Evolutionary conservation across 2,888 invertebrate genomes (phyloP), one percentile per base, ranked within the genome.

Genomic region (Drosophila anomalipes): DNA sequence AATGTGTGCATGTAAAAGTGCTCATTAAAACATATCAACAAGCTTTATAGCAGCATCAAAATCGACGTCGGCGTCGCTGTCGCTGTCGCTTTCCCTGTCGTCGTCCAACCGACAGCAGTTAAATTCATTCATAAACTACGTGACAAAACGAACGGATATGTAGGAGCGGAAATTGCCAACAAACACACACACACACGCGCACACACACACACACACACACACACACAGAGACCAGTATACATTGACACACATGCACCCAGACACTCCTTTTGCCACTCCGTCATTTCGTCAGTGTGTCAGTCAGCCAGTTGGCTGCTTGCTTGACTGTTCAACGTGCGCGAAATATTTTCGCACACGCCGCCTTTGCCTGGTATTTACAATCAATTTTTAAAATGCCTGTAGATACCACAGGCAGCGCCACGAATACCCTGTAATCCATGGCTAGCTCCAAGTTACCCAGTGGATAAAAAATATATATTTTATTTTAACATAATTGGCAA

Each of bases 41-140:
- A 86, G 86, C 86, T 86, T 87, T 85, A 86, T 82, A 74, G 78
- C 54, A 54, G 69, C 68, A 61, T 74, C 58, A 65, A 51, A 52
- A 60, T 64, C 33, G 51, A 19, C 72, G 62, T 33, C 60, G 68
- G 26, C 41, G 41, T 57, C 37, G 35, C 39, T 53, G 47, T 49
- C 49, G 26, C 54, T 35, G 61, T 67, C 35, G 52, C 28, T 51
- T 44, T 61, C 44, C 51, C 3, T 65, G 65, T 54, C 68, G 59
- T 64, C 79, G 74, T 74, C 77, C 75, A 67, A 71, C 57, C 77
- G 71, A 80, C 80, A 67, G 87, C 86, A 83, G 82, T 87, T 86
- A 87, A 87, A 87, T 86, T 89, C 86, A 89, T 88, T 89, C 89
- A 89, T 89, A 85, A 88, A 88, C 85, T 86, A 89, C 87, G 89